A percentile compares a stretch with the other conserved stretches of the same genome.
These are phyloP conservation scores for Enteromius paludinosus DNA, from an alignment of 2,797 vertebrate genomes.

Conservation along the genomic window DNA sequence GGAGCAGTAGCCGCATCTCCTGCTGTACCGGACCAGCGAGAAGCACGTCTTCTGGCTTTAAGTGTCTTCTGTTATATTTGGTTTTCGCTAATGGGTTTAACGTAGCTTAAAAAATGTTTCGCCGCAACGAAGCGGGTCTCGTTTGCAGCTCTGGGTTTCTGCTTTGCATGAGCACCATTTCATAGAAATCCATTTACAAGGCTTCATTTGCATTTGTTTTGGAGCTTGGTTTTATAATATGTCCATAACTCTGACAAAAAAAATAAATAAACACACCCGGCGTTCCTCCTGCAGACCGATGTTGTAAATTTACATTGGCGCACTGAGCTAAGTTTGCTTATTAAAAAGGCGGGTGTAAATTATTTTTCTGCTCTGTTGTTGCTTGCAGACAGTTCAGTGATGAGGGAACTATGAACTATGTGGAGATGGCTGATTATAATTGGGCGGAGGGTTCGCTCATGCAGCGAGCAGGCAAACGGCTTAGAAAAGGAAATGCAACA, in stretches of 20 bases:
- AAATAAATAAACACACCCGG: conserved; percentile 16
- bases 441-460: conserved; percentile 50
- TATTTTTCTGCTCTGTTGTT: conserved; percentile 57
- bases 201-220: conserved; percentile 52
- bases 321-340: conserved; percentile 54
- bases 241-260: conserved; percentile 43
- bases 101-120: conserved; percentile 24
- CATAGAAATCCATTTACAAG: conserved; percentile 40
- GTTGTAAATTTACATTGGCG: conserved; percentile 56
- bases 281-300: conserved; percentile 40
- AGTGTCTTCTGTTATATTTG: conserved; percentile 9
- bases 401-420: conserved; percentile 44
- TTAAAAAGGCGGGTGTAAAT: conserved; percentile 57
- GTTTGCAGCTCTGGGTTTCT: conserved; percentile 28
- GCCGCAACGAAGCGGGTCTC: background rate
- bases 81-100: conserved; percentile 40
- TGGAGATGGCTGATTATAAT: conserved; percentile 59
- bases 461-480: conserved; percentile 47
- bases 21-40: background rate
- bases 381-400: conserved; percentile 54
- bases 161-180: background rate
- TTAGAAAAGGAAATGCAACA: conserved; percentile 36
- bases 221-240: conserved; percentile 42
- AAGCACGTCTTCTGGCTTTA: conserved; percentile 3
- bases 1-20: conserved; percentile 33